These are phyloP conservation scores for Pammene aurita DNA, from an alignment of 2,888 invertebrate species.

Conservation along the genomic window DNA sequence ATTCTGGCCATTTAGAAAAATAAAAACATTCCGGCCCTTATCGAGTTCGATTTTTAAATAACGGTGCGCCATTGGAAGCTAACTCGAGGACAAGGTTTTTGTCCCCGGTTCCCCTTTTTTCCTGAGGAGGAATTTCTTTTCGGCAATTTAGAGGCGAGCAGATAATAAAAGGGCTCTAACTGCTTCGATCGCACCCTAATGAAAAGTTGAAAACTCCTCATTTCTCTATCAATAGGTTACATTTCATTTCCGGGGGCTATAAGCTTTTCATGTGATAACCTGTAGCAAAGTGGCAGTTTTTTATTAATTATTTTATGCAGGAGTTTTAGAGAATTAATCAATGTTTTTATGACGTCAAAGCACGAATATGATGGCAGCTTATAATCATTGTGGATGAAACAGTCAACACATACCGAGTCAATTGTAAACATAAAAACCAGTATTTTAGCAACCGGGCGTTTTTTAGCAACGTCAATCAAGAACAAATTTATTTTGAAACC, in stretches of 20 bases:
- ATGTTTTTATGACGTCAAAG: too few relatives aligned
- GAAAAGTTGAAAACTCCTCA: slow-evolving; percentile 79
- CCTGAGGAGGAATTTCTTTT: slow-evolving; percentile 79
- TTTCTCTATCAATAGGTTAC: slow-evolving; percentile 77
- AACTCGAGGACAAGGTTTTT: slow-evolving; percentile 77
- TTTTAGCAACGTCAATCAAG: too few relatives aligned
- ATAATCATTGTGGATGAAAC: too few relatives aligned
- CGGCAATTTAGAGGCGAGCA: slow-evolving; percentile 81
- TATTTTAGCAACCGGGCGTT: too few relatives aligned
- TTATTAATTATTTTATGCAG: too few relatives aligned
- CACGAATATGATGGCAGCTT: too few relatives aligned
- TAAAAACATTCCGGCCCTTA: slow-evolving; percentile 80
- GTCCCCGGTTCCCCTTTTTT: slow-evolving; percentile 77
- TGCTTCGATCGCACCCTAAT: slow-evolving; percentile 80
- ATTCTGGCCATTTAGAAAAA: slow-evolving; percentile 79
- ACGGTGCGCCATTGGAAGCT: slow-evolving; percentile 78
- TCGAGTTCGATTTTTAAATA: slow-evolving; percentile 83
- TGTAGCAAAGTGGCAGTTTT: too few relatives aligned
- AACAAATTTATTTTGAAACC: too few relatives aligned
- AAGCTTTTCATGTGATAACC: slow-evolving; percentile 30
- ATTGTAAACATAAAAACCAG: too few relatives aligned
- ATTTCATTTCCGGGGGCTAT: slow-evolving; percentile 48
- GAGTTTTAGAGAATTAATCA: too few relatives aligned
- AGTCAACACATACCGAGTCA: too few relatives aligned
- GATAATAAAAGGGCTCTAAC: slow-evolving; percentile 84